phyloP scores from a whole-genome alignment of 53 echinoderm and acorn worm species.

The Hippasteria phrygiana region DNA sequence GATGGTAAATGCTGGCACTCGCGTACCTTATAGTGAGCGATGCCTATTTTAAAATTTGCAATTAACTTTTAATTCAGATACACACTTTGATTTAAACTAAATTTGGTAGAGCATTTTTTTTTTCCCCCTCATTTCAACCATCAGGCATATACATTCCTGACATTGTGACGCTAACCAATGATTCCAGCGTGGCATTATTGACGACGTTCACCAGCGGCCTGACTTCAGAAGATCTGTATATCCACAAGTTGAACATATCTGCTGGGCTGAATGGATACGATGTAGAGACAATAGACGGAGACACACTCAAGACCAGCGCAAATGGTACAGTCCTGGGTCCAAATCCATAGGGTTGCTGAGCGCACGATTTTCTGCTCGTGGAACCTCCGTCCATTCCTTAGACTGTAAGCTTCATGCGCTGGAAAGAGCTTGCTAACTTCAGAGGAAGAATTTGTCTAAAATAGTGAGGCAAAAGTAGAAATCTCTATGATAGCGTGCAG shows the following conservation, averaged over 20 bases:
- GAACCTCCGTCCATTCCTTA: too few species aligned
- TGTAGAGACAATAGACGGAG: constrained; percentile 41
- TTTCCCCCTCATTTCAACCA: background rate
- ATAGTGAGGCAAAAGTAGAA: too few species aligned
- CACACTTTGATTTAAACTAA: background rate
- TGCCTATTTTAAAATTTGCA: too few species aligned
- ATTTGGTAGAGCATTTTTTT: background rate
- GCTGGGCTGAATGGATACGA: constrained; percentile 69
- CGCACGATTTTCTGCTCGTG: too few species aligned
- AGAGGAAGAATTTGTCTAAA: too few species aligned
- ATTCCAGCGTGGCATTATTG: background rate
- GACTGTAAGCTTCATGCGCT: too few species aligned
- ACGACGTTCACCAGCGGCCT: constrained; percentile 34
- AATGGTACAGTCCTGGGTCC: constrained; percentile 46
- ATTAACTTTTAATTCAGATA: background rate
- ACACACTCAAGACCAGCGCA: constrained; percentile 65
- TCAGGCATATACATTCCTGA: constrained; percentile 47
- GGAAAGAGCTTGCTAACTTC: too few species aligned
- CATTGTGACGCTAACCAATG: constrained; percentile 35
- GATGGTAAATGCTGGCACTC: too few species aligned
- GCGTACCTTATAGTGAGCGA: too few species aligned
- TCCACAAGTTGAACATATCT: constrained; percentile 28
- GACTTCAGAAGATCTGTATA: background rate
- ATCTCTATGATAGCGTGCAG: too few species aligned
- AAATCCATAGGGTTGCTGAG: too few species aligned